These are phyloP conservation scores for Donacobius atricapilla DNA, from an alignment of 2,113 vertebrate species.

Conservation along the genomic window DNA sequence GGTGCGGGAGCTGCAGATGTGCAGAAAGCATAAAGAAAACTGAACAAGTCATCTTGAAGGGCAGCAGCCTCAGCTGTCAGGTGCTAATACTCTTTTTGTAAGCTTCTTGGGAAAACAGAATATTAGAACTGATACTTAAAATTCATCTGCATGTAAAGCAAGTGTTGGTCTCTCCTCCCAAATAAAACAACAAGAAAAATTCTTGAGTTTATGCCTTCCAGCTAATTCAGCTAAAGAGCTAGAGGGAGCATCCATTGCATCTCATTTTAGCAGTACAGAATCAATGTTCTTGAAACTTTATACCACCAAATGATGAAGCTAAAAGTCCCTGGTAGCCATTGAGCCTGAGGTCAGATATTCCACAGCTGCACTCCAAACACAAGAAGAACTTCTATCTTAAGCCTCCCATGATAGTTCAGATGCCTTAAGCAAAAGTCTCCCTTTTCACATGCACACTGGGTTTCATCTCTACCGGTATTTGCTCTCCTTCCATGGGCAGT, in stretches of 20 bases:
- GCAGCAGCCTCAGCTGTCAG: neutral
- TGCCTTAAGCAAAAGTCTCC: slow-evolving; percentile 45
- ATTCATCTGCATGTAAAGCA: neutral
- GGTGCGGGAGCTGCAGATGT: neutral
- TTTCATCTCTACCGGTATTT: neutral
- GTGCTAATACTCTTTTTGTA: neutral
- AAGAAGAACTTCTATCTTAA: slow-evolving; percentile 56
- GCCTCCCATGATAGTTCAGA: neutral
- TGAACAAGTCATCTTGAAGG: neutral
- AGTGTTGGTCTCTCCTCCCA: neutral
- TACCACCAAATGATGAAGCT: neutral
- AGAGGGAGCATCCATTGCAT: neutral
- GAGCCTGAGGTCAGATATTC: slow-evolving; percentile 51
- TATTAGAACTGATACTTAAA: neutral
- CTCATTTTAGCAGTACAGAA: neutral
- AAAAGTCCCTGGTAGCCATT: slow-evolving; percentile 7
- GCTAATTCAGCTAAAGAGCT: neutral
- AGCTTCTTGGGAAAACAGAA: neutral
- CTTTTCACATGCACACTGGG: neutral
- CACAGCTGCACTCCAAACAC: slow-evolving; percentile 60
- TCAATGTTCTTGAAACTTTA: slow-evolving; percentile 52
- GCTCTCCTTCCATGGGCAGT: neutral
- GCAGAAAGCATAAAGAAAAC: neutral
- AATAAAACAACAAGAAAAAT: neutral
- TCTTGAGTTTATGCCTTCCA: neutral